phyloP scores from a whole-genome alignment of 2,888 invertebrate species.

The Callimorpha dominula region DNA sequence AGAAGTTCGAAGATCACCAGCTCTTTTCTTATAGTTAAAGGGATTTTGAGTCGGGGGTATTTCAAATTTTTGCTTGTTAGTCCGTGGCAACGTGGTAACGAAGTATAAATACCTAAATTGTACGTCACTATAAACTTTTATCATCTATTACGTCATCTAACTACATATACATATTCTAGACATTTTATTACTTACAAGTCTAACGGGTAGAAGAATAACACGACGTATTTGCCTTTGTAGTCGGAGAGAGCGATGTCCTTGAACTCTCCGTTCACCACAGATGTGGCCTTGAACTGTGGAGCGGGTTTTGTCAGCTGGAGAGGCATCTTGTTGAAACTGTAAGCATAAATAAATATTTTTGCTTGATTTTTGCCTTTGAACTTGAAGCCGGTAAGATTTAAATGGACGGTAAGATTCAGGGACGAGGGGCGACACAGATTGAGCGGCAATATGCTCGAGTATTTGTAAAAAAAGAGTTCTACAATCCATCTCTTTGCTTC shows the following conservation, averaged over 20 bases:
- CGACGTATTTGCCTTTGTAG: constrained; percentile 95
- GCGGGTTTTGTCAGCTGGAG: constrained; percentile 90
- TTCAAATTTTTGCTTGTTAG: too few relatives aligned
- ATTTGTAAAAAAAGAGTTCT: too few relatives aligned
- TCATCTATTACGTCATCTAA: too few relatives aligned
- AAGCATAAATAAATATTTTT: constrained; percentile 40
- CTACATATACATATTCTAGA: too few relatives aligned
- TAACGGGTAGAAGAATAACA: constrained; percentile 96
- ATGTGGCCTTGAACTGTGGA: constrained; percentile 92
- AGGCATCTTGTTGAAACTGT: constrained; percentile 86
- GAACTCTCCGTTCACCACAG: constrained; percentile 94
- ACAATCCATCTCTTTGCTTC: too few relatives aligned
- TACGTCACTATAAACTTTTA: too few relatives aligned
- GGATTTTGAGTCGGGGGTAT: too few relatives aligned
- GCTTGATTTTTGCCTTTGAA: background rate
- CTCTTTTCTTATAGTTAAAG: too few relatives aligned
- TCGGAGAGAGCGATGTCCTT: constrained; percentile 92
- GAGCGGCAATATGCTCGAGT: too few relatives aligned
- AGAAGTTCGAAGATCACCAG: too few relatives aligned
- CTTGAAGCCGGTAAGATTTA: background rate
- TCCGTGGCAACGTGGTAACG: background rate
- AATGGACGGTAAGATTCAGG: background rate
- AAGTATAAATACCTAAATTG: background rate
- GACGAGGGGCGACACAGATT: too few relatives aligned
- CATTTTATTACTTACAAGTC: constrained; percentile 90